Evolutionary conservation across 2,113 vertebrate genomes (phyloP).

Genomic region (Anolis sagrei): DNA sequence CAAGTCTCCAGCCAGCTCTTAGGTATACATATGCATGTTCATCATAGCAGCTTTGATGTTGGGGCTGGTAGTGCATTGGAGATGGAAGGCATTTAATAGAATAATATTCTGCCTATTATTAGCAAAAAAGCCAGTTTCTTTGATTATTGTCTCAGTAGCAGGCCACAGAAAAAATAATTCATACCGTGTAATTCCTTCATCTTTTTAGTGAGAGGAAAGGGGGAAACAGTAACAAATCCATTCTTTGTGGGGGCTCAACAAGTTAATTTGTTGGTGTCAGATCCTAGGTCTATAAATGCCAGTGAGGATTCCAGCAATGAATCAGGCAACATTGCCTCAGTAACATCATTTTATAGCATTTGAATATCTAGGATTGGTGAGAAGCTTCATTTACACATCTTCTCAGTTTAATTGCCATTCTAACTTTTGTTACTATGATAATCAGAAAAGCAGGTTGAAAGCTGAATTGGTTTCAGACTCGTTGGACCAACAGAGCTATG

Average conservation of each 20-base stretch:
- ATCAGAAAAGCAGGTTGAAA: neutral
- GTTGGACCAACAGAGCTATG: too few relatives aligned
- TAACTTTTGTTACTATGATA: neutral
- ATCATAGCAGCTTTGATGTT: constrained; percentile 44
- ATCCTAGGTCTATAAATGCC: neutral
- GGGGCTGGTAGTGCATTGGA: neutral
- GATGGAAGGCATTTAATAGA: constrained; percentile 40
- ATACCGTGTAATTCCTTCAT: neutral
- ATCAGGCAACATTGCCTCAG: neutral
- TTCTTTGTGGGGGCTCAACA: neutral
- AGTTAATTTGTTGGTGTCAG: neutral
- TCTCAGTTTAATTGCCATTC: neutral
- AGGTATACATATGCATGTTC: constrained; percentile 41
- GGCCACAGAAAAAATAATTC: constrained; percentile 32
- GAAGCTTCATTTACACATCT: neutral
- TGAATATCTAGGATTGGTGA: neutral
- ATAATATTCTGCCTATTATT: constrained; percentile 27
- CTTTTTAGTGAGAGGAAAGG: neutral
- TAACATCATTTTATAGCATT: neutral
- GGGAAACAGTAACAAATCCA: neutral
- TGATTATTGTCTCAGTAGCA: constrained; percentile 9
- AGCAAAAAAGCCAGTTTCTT: constrained; percentile 15
- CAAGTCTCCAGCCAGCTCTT: constrained; percentile 38
- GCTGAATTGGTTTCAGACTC: neutral
- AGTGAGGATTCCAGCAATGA: neutral